These are phyloP conservation scores for Willisornis vidua DNA, from an alignment of 2,113 vertebrate species.

Conservation along the genomic window DNA sequence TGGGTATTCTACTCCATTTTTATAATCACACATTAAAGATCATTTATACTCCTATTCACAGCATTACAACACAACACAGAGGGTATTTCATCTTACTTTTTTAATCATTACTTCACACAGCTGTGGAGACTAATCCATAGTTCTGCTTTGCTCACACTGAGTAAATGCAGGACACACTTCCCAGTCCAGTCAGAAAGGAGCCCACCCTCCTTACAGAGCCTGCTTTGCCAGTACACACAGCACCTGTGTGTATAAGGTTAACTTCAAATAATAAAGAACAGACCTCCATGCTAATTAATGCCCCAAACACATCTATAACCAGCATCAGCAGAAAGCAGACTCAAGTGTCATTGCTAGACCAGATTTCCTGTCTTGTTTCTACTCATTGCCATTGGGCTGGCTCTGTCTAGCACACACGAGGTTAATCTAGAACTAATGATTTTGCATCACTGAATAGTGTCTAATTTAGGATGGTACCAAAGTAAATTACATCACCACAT, in stretches of 20 bases:
- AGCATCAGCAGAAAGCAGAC: background rate
- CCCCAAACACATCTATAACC: background rate
- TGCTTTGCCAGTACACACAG: background rate
- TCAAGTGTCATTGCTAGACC: background rate
- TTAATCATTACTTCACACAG: background rate
- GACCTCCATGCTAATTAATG: background rate
- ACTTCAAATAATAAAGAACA: background rate
- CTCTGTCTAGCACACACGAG: background rate
- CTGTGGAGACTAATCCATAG: background rate
- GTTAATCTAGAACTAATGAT: background rate
- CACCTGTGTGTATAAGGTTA: background rate
- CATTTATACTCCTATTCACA: background rate
- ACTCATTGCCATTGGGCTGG: background rate
- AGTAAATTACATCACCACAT: background rate
- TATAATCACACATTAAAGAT: background rate
- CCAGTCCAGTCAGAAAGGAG: background rate
- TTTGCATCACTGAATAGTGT: background rate
- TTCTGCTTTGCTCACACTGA: background rate
- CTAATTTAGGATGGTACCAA: background rate
- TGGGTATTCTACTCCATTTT: background rate
- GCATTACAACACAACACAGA: background rate
- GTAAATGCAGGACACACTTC: background rate
- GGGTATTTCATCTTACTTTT: background rate
- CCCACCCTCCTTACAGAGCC: background rate
- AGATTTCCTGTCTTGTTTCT: slow-evolving; percentile 6